These are phyloP conservation scores for Centropyge bicolor DNA, from an alignment of 2,797 vertebrate species.

Conservation along the genomic window DNA sequence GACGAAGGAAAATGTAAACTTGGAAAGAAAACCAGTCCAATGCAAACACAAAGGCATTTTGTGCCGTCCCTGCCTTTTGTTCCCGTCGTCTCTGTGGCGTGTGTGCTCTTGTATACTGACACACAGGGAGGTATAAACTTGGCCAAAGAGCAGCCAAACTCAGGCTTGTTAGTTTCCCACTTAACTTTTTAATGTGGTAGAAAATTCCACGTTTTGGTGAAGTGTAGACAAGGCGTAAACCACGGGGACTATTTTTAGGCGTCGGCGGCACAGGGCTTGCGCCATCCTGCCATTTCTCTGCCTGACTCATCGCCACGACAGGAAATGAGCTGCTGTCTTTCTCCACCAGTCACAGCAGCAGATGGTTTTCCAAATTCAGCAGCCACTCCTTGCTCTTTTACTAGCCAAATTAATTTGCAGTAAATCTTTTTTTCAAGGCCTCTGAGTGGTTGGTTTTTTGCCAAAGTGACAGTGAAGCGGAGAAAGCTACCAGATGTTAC, in stretches of 20 bases:
- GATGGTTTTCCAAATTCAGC: constrained; percentile 60
- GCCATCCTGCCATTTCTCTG: constrained; percentile 62
- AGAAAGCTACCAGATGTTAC: constrained; percentile 38
- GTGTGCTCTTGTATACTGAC: constrained; percentile 22
- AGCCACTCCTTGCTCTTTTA: constrained; percentile 50
- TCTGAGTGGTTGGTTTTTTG: constrained; percentile 11
- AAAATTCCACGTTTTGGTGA: constrained; percentile 65
- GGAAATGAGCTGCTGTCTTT: constrained; percentile 57
- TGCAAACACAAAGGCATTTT: constrained; percentile 24
- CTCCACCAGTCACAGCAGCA: constrained; percentile 43
- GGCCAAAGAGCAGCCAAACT: constrained; percentile 27
- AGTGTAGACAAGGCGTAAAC: constrained; percentile 67
- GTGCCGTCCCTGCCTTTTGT: constrained; percentile 18
- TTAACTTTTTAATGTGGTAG: constrained; percentile 52
- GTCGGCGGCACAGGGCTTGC: constrained; percentile 33
- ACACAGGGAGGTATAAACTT: constrained; percentile 41
- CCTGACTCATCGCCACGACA: constrained; percentile 67
- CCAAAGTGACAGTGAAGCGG: constrained; percentile 18
- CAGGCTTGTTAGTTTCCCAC: constrained; percentile 33
- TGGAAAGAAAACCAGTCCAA: constrained; percentile 37
- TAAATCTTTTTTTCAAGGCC: neutral
- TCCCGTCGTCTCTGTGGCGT: constrained; percentile 12
- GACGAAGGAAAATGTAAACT: constrained; percentile 46
- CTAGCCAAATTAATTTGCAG: constrained; percentile 48
- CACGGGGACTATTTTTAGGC: constrained; percentile 59